These are phyloP conservation scores for Pseudobourletiella spinata DNA, from an alignment of 1,140 invertebrate genomes.

Conservation along the genomic window DNA sequence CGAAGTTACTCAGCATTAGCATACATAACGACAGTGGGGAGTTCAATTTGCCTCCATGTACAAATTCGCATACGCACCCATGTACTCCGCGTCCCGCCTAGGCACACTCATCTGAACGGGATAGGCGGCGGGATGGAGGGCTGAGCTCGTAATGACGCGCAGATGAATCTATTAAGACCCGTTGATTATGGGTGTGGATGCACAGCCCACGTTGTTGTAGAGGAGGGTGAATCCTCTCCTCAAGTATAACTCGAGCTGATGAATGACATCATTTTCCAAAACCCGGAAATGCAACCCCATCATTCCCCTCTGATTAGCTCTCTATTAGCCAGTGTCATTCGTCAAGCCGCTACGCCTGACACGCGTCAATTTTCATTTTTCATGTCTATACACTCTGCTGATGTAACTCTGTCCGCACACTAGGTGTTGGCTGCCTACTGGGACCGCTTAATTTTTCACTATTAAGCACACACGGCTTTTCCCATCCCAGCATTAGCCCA, in stretches of 20 bases:
- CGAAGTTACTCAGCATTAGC: no score
- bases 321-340: constrained; percentile 24
- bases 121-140: not conserved
- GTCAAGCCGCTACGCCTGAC: constrained; percentile 5
- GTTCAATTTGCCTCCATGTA: no score
- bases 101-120: no score
- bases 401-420: not conserved
- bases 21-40: no score
- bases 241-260: not conserved
- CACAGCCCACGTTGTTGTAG: no score
- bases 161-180: not conserved
- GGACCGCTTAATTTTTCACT: no score
- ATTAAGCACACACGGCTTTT: no score
- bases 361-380: constrained; percentile 28
- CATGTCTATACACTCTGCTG: not conserved
- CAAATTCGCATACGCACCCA: no score
- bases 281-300: constrained; percentile 27
- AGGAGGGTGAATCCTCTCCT: not conserved
- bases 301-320: constrained; percentile 29
- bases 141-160: not conserved
- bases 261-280: constrained; percentile 11
- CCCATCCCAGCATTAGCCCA: no score
- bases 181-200: not conserved
- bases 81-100: no score
- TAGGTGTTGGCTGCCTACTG: not conserved